Conservation (phyloP, 2,888 invertebrate species). For the Arge pagana region DNA sequence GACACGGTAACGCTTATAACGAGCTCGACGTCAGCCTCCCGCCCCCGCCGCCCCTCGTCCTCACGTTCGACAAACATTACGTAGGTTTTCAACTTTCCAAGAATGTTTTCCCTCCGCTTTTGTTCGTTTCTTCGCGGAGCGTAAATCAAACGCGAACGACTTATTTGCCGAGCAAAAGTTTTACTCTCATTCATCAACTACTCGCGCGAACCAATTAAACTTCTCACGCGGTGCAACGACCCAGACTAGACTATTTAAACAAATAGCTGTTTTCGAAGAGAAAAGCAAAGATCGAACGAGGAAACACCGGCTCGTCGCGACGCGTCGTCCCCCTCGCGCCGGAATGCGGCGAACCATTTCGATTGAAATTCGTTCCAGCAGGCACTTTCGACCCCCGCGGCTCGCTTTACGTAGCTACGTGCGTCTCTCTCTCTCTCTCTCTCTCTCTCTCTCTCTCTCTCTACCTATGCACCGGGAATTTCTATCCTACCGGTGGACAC, state of each 20-base stretch:
- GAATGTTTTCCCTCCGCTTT: background rate
- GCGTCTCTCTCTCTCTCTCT: slow-evolving; percentile 17
- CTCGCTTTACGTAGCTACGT: slow-evolving; percentile 15
- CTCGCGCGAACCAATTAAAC: slow-evolving; percentile 6
- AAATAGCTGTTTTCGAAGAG: background rate
- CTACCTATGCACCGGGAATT: slow-evolving; percentile 18
- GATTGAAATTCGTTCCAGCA: no score
- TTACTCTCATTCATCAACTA: background rate
- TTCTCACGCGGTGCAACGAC: background rate
- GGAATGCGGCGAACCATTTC: no score
- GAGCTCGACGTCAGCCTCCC: no score
- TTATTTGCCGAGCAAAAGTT: background rate
- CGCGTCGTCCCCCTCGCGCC: no score
- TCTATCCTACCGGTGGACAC: slow-evolving; percentile 19
- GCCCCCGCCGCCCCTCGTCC: no score
- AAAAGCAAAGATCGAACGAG: no score
- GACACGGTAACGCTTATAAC: no score
- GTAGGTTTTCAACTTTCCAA: no score
- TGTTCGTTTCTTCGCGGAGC: no score
- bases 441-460: slow-evolving; percentile 12
- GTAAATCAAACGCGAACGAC: background rate
- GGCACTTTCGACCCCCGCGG: no score
- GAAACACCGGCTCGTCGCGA: no score
- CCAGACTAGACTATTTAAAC: background rate
- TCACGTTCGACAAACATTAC: no score